Percentiles rank a stretch among this genome's conserved stretches.
phyloP scores from a whole-genome alignment of 1,140 invertebrate genomes.

The Lerema accius region DNA sequence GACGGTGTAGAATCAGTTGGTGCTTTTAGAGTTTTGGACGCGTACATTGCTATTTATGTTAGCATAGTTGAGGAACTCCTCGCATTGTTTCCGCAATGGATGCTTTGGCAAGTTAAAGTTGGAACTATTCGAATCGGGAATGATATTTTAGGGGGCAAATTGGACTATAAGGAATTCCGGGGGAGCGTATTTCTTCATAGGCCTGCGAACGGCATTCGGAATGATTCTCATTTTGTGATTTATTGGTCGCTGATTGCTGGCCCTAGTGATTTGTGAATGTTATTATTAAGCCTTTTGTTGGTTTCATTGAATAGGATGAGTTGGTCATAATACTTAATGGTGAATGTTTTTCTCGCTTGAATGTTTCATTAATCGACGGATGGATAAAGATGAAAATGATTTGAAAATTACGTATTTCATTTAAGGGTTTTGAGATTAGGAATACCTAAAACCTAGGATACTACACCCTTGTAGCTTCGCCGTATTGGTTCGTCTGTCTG shows the following conservation, averaged over 20 bases:
- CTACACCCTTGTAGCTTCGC: no score
- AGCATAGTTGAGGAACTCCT: constrained; percentile 3
- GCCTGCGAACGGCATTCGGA: constrained; percentile 53
- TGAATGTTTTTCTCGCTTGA: no score
- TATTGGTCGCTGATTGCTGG: not conserved
- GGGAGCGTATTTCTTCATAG: constrained; percentile 50
- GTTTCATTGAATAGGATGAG: not conserved
- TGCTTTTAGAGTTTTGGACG: constrained; percentile 25
- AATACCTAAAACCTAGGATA: no score
- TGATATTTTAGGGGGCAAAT: constrained; percentile 69
- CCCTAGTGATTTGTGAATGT: not conserved
- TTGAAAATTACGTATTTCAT: no score
- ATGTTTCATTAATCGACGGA: no score
- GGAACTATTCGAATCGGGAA: constrained; percentile 43
- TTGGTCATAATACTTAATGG: not conserved
- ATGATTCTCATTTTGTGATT: constrained; percentile 24
- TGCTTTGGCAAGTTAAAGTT: constrained; percentile 4
- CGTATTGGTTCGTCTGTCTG: no score
- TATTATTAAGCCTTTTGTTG: not conserved
- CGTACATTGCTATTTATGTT: constrained; percentile 47
- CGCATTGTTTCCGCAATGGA: constrained; percentile 40
- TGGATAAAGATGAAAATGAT: no score
- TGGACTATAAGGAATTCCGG: constrained; percentile 54
- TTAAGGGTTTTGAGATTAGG: no score
- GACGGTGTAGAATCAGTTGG: constrained; percentile 27